Evolutionary conservation across 2,888 invertebrate genomes (phyloP).

Genomic region (Drosophila rellima): DNA sequence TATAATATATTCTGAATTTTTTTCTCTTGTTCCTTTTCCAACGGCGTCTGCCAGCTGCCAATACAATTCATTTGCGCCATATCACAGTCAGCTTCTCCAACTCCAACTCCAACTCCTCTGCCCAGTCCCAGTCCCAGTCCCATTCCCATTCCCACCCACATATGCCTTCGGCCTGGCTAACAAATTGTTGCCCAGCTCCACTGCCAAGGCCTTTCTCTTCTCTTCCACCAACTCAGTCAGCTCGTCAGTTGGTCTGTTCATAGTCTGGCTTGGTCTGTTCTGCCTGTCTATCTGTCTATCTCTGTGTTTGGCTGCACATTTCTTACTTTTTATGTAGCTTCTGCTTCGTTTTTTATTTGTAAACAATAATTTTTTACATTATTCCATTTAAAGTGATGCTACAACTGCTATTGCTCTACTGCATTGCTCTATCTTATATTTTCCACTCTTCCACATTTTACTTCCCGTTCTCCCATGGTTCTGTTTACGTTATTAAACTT

Average conservation of each 20-base stretch:
- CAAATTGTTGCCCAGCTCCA: slow-evolving; percentile 61
- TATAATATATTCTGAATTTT: slow-evolving; percentile 59
- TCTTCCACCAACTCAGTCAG: slow-evolving; percentile 1
- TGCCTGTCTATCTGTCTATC: slow-evolving; percentile 3
- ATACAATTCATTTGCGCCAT: slow-evolving; percentile 79
- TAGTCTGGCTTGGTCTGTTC: slow-evolving; percentile 3
- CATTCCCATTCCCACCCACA: slow-evolving; percentile 33
- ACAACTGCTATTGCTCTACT: slow-evolving; percentile 34
- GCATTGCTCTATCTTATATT: slow-evolving; percentile 4
- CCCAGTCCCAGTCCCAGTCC: slow-evolving; percentile 1
- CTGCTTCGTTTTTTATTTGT: slow-evolving; percentile 61
- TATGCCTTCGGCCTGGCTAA: slow-evolving; percentile 40
- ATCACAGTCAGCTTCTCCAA: slow-evolving; percentile 44
- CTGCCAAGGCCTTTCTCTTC: slow-evolving; percentile 21
- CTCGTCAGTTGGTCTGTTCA: slow-evolving; percentile 28
- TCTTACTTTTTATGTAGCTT: slow-evolving; percentile 51
- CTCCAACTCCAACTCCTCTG: slow-evolving; percentile 6
- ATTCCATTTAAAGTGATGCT: slow-evolving; percentile 43
- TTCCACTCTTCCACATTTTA: slow-evolving; percentile 8
- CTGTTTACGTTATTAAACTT: slow-evolving; percentile 67
- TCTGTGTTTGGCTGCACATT: slow-evolving; percentile 37
- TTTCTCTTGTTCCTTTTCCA: slow-evolving; percentile 5
- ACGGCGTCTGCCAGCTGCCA: slow-evolving; percentile 71
- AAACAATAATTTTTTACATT: slow-evolving; percentile 71
- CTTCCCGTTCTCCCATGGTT: slow-evolving; percentile 4